A percentile compares a stretch with the other conserved stretches of the same genome.
Conservation (phyloP, 2,888 invertebrate species). For the Archaeoteleia sp. region DNA sequence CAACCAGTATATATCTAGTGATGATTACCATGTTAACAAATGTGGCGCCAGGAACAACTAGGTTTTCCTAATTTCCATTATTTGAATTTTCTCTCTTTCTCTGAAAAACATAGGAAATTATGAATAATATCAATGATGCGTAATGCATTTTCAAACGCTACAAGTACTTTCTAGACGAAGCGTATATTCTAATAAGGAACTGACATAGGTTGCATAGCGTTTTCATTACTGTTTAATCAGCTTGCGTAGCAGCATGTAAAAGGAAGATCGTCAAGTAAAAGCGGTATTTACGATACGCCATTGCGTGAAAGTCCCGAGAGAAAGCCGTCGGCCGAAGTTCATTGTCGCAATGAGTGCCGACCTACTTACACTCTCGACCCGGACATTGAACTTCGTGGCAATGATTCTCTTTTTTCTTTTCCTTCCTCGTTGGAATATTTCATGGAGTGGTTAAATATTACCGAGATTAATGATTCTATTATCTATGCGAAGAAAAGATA, state of each 20-base stretch:
- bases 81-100: background rate
- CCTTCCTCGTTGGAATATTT: slow-evolving; percentile 47
- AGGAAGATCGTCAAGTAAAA: slow-evolving; percentile 50
- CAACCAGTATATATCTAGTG: too few species aligned
- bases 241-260: slow-evolving; percentile 27
- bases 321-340: slow-evolving; percentile 56
- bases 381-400: slow-evolving; percentile 55
- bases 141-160: slow-evolving; percentile 2
- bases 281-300: slow-evolving; percentile 50
- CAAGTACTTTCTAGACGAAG: slow-evolving; percentile 27
- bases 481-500: too few species aligned
- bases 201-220: slow-evolving; percentile 28
- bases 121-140: background rate
- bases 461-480: too few species aligned
- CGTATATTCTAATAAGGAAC: slow-evolving; percentile 25
- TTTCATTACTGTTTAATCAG: slow-evolving; percentile 33
- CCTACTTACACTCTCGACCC: slow-evolving; percentile 55
- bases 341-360: slow-evolving; percentile 57
- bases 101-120: background rate
- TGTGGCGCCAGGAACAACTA: too few species aligned
- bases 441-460: slow-evolving; percentile 28
- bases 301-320: slow-evolving; percentile 61
- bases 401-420: slow-evolving; percentile 39
- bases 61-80: too few species aligned
- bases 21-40: too few species aligned